phyloP scores from a whole-genome alignment of 2,797 vertebrate genomes.

The Thamnophis elegans region DNA sequence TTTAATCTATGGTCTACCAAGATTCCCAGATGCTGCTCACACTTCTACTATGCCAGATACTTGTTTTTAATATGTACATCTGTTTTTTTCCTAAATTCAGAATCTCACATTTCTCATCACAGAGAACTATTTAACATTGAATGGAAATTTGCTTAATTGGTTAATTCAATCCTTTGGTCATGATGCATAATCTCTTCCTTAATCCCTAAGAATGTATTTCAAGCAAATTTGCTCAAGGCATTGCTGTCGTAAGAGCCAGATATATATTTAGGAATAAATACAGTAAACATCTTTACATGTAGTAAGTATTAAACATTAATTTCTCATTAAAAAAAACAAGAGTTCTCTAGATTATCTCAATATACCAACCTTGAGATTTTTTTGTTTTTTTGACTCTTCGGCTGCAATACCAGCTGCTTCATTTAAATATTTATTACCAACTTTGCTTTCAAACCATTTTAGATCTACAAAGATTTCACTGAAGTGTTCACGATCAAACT shows the following conservation, averaged over 20 bases:
- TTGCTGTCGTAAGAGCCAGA: background rate
- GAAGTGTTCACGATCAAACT: constrained; percentile 98
- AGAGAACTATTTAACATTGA: background rate
- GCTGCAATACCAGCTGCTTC: constrained; percentile 92
- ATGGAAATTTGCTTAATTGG: background rate
- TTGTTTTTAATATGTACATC: background rate
- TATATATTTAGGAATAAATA: background rate
- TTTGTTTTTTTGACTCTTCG: constrained; percentile 80
- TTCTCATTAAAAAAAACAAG: background rate
- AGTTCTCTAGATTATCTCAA: constrained; percentile 5
- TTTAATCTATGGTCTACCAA: background rate
- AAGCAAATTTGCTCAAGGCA: background rate
- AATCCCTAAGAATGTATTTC: background rate
- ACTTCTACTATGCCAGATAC: background rate
- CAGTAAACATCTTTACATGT: background rate
- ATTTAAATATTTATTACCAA: constrained; percentile 97
- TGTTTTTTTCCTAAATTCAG: background rate
- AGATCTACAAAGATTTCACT: constrained; percentile 96
- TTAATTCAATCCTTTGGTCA: background rate
- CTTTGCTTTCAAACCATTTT: constrained; percentile 99
- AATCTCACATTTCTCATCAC: background rate
- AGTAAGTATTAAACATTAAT: background rate
- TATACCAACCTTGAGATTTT: constrained; percentile 76
- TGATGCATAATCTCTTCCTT: background rate
- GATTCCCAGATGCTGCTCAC: background rate